phyloP scores from a whole-genome alignment of 2,797 vertebrate genomes.

The Ispidina lecontei region DNA sequence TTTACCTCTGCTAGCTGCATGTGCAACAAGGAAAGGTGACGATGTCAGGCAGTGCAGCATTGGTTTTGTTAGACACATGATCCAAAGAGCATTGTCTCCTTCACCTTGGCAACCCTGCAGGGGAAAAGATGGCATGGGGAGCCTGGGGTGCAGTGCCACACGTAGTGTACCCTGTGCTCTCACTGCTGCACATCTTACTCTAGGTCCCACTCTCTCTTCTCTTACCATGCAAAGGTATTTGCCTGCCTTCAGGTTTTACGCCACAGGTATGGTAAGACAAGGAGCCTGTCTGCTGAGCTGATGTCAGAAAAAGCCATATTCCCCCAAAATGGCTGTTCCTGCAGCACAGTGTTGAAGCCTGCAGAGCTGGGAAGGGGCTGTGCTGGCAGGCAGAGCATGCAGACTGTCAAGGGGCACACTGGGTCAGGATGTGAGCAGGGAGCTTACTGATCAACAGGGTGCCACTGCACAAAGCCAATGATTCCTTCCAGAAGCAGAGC shows the following conservation, averaged over 20 bases:
- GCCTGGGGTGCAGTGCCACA: fast-evolving
- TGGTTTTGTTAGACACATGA: not conserved
- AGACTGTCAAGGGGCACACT: not conserved
- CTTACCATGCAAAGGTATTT: not conserved
- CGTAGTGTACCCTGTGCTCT: not conserved
- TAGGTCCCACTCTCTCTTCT: not conserved
- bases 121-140: fast-evolving
- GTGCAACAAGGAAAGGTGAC: fast-evolving
- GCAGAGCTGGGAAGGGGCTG: not conserved
- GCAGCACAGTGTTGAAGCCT: fast-evolving
- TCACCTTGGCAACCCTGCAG: fast-evolving
- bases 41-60: not conserved
- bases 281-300: not conserved
- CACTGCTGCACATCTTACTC: fast-evolving
- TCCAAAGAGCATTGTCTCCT: fast-evolving
- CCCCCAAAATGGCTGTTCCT: fast-evolving
- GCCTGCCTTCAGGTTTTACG: not conserved
- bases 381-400: fast-evolving
- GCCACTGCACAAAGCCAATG: not conserved
- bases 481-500: not conserved
- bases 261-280: not conserved
- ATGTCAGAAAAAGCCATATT: not conserved
- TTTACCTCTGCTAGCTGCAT: fast-evolving
- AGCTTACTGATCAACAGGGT: not conserved
- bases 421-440: fast-evolving